phyloP scores from a whole-genome alignment of 2,888 invertebrate genomes.

The Scaeva pyrastri region DNA sequence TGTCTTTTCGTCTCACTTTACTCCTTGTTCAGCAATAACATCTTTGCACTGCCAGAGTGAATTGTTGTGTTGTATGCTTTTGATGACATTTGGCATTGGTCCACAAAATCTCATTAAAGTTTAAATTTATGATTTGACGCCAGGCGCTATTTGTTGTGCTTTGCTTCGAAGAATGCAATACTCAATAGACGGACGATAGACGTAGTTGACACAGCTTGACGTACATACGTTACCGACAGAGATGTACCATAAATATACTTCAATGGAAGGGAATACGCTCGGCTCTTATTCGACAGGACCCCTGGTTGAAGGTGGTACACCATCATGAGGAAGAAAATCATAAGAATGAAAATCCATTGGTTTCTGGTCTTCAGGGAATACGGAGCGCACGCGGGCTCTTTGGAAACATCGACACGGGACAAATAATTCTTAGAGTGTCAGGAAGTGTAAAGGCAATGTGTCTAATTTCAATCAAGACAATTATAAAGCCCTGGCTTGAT shows the following conservation, averaged over 20 bases:
- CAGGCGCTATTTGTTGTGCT: not conserved
- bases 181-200: not conserved
- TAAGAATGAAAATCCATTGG: too few relatives aligned
- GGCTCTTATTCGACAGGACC: not conserved
- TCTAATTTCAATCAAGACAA: too few relatives aligned
- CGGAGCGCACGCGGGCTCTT: too few relatives aligned
- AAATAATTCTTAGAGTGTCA: too few relatives aligned
- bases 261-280: not conserved
- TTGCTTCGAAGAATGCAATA: not conserved
- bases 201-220: not conserved
- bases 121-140: slow-evolving; percentile 36
- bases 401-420: too few relatives aligned
- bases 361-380: too few relatives aligned
- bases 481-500: too few relatives aligned
- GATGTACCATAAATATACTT: not conserved
- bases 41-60: not conserved
- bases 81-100: slow-evolving; percentile 11
- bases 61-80: slow-evolving; percentile 11
- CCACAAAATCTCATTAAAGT: slow-evolving; percentile 38
- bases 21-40: not conserved
- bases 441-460: too few relatives aligned
- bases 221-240: not conserved
- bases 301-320: not conserved
- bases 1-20: not conserved
- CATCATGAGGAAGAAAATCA: too few relatives aligned